A percentile compares a stretch with the other conserved stretches of the same genome.
These are phyloP conservation scores for Drosophila pachea DNA, from an alignment of 1,140 invertebrate genomes.

Conservation along the genomic window DNA sequence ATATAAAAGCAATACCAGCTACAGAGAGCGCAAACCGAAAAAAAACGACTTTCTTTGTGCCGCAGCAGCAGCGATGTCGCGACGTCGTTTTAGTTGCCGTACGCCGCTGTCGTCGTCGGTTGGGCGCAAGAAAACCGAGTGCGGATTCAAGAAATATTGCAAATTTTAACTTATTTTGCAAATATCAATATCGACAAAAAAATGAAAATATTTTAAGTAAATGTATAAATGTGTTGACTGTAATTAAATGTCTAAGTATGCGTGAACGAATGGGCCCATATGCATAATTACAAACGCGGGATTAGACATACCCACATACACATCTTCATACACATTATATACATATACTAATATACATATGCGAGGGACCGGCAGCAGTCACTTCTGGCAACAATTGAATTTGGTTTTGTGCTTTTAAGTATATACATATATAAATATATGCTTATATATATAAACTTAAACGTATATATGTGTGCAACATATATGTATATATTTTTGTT, in stretches of 20 bases:
- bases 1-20: conserved; percentile 33
- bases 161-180: conserved; percentile 47
- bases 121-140: conserved; percentile 69
- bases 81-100: conserved; percentile 69
- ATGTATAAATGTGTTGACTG: conserved; percentile 49
- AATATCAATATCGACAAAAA: conserved; percentile 23
- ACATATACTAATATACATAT: not conserved
- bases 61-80: conserved; percentile 47
- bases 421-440: conserved; percentile 33
- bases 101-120: conserved; percentile 74
- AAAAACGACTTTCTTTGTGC: conserved; percentile 63
- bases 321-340: not conserved
- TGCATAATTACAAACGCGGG: conserved; percentile 52
- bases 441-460: conserved; percentile 29
- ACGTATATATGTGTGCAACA: conserved; percentile 41
- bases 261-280: conserved; percentile 13
- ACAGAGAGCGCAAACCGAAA: conserved; percentile 50
- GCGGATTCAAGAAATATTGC: conserved; percentile 22
- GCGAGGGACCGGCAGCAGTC: conserved; percentile 30
- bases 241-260: conserved; percentile 58
- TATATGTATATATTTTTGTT: conserved; percentile 19
- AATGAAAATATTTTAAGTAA: conserved; percentile 66
- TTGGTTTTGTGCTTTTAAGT: conserved; percentile 64
- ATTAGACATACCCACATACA: conserved; percentile 17
- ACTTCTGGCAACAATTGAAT: conserved; percentile 59